Percentiles rank a stretch among this genome's conserved stretches.
Evolutionary conservation across 2,797 vertebrate species (phyloP).

Genomic region (Danionella dracula): DNA sequence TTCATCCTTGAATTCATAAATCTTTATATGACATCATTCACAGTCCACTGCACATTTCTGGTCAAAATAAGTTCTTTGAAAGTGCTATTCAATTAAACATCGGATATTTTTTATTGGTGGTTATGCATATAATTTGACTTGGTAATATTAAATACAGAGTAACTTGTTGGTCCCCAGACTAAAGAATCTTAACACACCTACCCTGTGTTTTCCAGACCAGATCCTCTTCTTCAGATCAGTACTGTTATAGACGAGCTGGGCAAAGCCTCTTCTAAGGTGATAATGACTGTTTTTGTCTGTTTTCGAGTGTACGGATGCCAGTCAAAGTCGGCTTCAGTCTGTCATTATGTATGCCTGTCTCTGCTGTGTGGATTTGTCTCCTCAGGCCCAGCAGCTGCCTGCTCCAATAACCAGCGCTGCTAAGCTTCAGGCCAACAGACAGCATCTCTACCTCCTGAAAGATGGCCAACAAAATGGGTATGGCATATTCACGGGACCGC

Average conservation of each 20-base stretch:
- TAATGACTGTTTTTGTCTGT: neutral
- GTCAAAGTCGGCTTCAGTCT: neutral
- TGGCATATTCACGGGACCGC: neutral
- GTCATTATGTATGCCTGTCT: neutral
- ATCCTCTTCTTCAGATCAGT: conserved; percentile 72
- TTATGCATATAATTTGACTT: no score
- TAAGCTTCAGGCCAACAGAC: conserved; percentile 80
- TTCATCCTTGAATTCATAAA: no score
- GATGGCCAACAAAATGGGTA: conserved; percentile 75
- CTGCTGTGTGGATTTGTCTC: neutral
- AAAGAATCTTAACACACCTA: neutral
- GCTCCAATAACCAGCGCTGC: conserved; percentile 81
- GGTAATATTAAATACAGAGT: no score
- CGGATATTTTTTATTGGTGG: no score
- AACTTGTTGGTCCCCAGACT: no score
- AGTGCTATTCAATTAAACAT: no score
- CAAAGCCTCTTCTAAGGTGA: conserved; percentile 83
- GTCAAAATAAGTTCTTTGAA: no score
- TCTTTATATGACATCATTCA: no score
- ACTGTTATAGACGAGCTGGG: conserved; percentile 83
- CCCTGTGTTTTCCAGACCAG: conserved; percentile 63
- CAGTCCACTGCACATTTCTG: no score
- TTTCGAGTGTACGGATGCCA: neutral
- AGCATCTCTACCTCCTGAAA: conserved; percentile 86
- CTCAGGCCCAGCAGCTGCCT: conserved; percentile 80